Evolutionary conservation across 2,797 vertebrate genomes (phyloP), one percentile per base, ranked within the genome.

Genomic region (Macroramphosus scolopax): DNA sequence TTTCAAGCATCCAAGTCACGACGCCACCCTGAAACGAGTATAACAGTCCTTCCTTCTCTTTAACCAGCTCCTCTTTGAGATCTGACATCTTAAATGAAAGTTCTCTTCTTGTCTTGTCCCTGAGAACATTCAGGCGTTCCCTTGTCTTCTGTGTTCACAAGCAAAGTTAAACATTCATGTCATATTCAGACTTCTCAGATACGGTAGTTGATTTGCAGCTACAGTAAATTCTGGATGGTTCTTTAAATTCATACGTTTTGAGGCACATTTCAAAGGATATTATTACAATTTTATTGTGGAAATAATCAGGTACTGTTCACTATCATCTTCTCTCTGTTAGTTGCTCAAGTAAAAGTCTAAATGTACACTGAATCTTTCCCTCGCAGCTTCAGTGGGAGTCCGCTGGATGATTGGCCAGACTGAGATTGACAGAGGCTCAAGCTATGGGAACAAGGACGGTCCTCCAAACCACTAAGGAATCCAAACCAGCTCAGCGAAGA

Each of bases 341-440:
- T 41, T 10, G 2, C 9, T 64, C 8, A n/a, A 25, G 28, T 15
- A 6, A 8, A 24, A 5, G 26, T 58, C 31, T 53, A 15, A 60
- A n/a, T n/a, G n/a, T n/a, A n/a, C n/a, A n/a, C 31, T 61, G n/a
- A 43, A 26, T 61, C 1, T 58, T 60, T 62, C 18, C 8, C 47
- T 79, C 52, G 12, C 86, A 98, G 97, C 81, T 36, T 96, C 96
- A 10, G 43, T 91, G 49, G 93, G 88, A 26, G 88, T 95, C 28
- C 92, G 93, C 77, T 94, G 94, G 93, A 98, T 99, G 96, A 98
- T 99, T 2, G 92, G 91, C 0, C 92, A 96, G 80, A 98, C 97
- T 0, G 96, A 99, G 82, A 98, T 96, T 8, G 71, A 94, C 75
- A 92, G 81, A 67, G 90, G 92, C 31, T 99, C 97, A 1, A 89